Evolutionary conservation across 37 sponge, comb jelly and placozoan species (phyloP).

Genomic region (Theonella swinhoei): DNA sequence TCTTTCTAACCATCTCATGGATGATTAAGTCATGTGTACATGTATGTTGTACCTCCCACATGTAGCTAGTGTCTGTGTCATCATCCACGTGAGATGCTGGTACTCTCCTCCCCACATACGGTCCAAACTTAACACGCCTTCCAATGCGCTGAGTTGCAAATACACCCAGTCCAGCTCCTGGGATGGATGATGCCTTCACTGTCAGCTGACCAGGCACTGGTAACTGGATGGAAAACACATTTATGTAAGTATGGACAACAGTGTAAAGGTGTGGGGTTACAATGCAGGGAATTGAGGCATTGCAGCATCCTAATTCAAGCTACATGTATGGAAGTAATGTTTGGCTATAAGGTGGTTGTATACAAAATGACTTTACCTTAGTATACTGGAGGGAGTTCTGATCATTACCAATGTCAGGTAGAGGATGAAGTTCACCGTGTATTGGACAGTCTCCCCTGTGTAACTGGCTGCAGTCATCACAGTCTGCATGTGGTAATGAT

Average conservation of each 20-base stretch:
- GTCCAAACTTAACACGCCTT: slow-evolving; percentile 57
- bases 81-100: slow-evolving; percentile 22
- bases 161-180: slow-evolving; percentile 70
- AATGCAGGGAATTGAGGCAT: no score
- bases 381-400: neutral
- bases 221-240: neutral
- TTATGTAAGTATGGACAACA: no score
- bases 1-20: no score
- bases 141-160: slow-evolving; percentile 63
- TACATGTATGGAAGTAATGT: neutral
- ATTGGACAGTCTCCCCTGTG: slow-evolving; percentile 71
- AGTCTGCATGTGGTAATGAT: slow-evolving; percentile 30
- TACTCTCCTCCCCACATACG: slow-evolving; percentile 60
- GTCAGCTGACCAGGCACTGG: slow-evolving; percentile 74
- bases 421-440: slow-evolving; percentile 4
- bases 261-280: no score
- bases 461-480: slow-evolving; percentile 63
- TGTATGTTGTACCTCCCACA: slow-evolving; percentile 89
- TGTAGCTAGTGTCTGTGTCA: slow-evolving; percentile 54
- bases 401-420: neutral
- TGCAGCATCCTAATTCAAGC: no score
- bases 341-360: neutral
- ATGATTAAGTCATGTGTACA: no score
- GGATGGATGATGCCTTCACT: slow-evolving; percentile 56
- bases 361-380: neutral